A percentile compares a stretch with the other conserved stretches of the same genome.
Conservation (phyloP, 2,888 invertebrate species). For the Villa cingulata region DNA sequence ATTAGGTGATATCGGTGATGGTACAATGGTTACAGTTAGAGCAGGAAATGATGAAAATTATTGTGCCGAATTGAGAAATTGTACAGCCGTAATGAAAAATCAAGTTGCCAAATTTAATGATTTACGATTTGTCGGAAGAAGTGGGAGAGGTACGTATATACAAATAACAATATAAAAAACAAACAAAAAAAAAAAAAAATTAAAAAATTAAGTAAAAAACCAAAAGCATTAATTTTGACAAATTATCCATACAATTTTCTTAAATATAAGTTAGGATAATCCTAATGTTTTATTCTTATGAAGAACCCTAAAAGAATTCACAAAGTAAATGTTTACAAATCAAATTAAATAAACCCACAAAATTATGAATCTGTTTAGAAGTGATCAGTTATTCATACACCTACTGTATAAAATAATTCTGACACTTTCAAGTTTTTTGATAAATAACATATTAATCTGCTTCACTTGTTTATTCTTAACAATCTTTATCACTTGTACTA, state of each 20-base stretch:
- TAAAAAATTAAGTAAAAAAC: not conserved
- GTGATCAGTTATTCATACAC: not conserved
- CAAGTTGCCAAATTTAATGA: conserved; percentile 99
- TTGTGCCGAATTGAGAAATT: conserved; percentile 89
- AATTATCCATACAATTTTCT: no score
- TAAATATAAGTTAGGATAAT: no score
- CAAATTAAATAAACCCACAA: not conserved
- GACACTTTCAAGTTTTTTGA: conserved; percentile 3
- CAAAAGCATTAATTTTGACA: not conserved
- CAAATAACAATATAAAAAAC: no score
- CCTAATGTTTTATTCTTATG: no score
- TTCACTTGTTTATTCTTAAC: conserved; percentile 8
- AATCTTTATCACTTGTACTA: conserved; percentile 5
- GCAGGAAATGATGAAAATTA: conserved; percentile 99
- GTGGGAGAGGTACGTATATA: conserved; percentile 91
- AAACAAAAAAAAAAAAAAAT: no score
- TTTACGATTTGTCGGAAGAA: conserved; percentile 93
- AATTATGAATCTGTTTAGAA: conserved; percentile 3
- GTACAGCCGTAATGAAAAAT: conserved; percentile 93
- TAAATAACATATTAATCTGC: conserved; percentile 7
- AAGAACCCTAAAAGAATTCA: not conserved
- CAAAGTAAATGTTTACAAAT: conserved; percentile 2
- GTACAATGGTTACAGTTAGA: conserved; percentile 86
- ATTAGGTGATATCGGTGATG: conserved; percentile 87
- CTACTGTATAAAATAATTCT: conserved; percentile 4